Base-by-base conservation (phyloP, 1,140 invertebrate species). In the Ylistrum balloti region DNA sequence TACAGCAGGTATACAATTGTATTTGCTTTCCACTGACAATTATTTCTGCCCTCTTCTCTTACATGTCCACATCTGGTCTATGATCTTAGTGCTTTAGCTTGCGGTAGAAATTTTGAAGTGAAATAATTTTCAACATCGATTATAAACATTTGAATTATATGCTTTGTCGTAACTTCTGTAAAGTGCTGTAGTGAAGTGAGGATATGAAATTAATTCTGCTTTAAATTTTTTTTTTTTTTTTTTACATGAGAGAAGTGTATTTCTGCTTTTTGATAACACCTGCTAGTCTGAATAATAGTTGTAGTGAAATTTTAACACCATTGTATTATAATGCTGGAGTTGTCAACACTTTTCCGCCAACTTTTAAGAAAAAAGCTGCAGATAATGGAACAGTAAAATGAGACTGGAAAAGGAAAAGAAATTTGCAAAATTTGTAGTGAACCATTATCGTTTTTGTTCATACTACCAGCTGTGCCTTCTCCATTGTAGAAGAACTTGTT, bases 291-390 rank as follows among this genome's bases (percentile, higher is more conserved):
- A n/a, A 17, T 11, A 28, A 74, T 7, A n/a, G n/a, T 38, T 38
- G 35, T 74, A 74, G 56, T 28, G 56, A 74, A 28, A 74, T 74
- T 28, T 17, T 74, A 74, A 74, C 56, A 74, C 56, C 56, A 74
- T 9, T 74, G 28, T n/a, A 74, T 22, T n/a, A 17, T 0, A 74
- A 74, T 74, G 20, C 11, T 5, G n/a, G 0, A 28, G 56, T 74
- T 74, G 22, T 74, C 56, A 74, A 17, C 56, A 74, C n/a, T 28
- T 74, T 28, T n/a, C n/a, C n/a, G n/a, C n/a, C n/a, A n/a, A n/a
- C n/a, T n/a, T n/a, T n/a, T n/a, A n/a, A n/a, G n/a, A n/a, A n/a
- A n/a, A n/a, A n/a, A n/a, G n/a, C n/a, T n/a, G n/a, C n/a, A n/a
- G n/a, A n/a, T n/a, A n/a, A n/a, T n/a, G n/a, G n/a, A n/a, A n/a